Evolutionary conservation across 2,797 vertebrate species (phyloP).

Genomic region (Falco cherrug): DNA sequence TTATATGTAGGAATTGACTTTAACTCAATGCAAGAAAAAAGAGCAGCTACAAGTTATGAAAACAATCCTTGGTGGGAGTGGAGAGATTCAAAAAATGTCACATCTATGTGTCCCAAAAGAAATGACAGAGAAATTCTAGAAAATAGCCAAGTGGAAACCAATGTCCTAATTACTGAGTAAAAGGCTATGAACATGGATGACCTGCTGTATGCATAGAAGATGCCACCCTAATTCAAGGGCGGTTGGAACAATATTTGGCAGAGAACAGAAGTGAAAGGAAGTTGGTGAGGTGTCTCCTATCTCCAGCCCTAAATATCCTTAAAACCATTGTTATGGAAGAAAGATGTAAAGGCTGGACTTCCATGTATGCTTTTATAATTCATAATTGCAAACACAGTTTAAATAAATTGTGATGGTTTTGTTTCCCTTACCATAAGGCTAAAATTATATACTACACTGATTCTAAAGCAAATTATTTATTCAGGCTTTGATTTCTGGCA

Average conservation of each 20-base stretch:
- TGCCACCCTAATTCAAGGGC: background rate
- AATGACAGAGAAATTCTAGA: background rate
- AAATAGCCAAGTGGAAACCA: background rate
- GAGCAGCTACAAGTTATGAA: background rate
- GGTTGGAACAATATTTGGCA: background rate
- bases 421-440: background rate
- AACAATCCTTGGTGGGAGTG: background rate
- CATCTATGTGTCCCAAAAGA: background rate
- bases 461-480: background rate
- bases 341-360: background rate
- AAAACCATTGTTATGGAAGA: background rate
- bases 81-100: background rate
- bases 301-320: background rate
- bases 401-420: background rate
- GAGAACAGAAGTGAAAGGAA: background rate
- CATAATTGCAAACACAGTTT: background rate
- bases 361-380: background rate
- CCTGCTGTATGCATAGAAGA: background rate
- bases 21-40: background rate
- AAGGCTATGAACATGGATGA: background rate
- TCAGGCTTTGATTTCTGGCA: background rate
- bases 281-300: background rate
- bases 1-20: background rate
- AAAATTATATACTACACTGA: background rate
- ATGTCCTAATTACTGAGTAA: background rate